Evolutionary conservation across 1,140 invertebrate genomes (phyloP).

Genomic region (Lutraria rhynchaena): DNA sequence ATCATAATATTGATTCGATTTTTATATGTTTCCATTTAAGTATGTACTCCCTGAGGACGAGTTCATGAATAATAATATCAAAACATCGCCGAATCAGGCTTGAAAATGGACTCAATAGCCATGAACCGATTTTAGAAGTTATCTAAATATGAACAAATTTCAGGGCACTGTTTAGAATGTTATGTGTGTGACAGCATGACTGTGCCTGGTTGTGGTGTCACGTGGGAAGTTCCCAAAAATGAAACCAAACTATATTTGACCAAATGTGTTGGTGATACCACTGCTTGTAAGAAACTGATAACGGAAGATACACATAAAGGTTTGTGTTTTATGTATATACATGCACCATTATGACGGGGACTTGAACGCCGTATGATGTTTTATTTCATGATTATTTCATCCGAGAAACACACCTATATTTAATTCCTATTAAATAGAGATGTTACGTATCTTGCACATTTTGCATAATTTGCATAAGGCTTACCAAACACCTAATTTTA

Average conservation of each 20-base stretch:
- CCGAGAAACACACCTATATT: neutral
- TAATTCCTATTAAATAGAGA: neutral
- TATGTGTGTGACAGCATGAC: neutral
- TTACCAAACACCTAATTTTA: no score
- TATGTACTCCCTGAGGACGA: no score
- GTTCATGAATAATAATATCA: no score
- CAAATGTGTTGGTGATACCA: neutral
- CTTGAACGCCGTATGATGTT: neutral
- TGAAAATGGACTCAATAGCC: no score
- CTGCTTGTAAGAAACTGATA: slow-evolving; percentile 11
- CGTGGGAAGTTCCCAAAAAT: slow-evolving; percentile 18
- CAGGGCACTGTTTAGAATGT: neutral
- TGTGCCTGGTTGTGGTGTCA: slow-evolving; percentile 5
- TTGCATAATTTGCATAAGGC: no score
- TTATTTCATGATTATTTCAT: neutral
- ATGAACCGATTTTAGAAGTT: no score
- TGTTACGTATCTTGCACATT: neutral
- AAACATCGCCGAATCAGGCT: no score
- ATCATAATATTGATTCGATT: no score
- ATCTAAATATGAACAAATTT: no score
- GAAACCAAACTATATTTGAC: neutral
- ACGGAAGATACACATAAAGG: neutral
- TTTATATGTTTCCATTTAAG: no score
- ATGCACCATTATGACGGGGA: neutral
- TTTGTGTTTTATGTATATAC: neutral